Evolutionary conservation across 2,888 invertebrate genomes (phyloP).

Genomic region (Pharmacophagus antenor): DNA sequence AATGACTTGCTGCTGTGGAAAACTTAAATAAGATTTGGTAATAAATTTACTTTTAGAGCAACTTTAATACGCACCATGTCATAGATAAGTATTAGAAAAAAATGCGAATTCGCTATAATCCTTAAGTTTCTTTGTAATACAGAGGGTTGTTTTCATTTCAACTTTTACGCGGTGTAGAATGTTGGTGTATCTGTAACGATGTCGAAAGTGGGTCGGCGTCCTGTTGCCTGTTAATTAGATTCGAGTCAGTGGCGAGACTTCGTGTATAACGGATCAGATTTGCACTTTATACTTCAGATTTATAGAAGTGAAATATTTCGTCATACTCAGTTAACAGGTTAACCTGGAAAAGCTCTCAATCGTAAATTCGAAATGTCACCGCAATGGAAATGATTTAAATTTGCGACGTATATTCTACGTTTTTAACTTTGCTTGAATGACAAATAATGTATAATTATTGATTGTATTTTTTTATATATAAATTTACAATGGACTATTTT

Average conservation of each 20-base stretch:
- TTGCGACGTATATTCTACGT: too few species aligned
- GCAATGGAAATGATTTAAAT: too few species aligned
- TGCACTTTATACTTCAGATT: constrained; percentile 17
- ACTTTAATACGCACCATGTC: background rate
- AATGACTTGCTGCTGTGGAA: too few species aligned
- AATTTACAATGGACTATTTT: too few species aligned
- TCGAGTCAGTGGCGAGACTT: constrained; percentile 22
- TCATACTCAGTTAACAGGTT: too few species aligned
- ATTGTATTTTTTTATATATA: too few species aligned
- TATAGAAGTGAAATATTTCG: constrained; percentile 9
- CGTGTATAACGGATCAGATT: constrained; percentile 20
- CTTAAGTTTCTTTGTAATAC: background rate
- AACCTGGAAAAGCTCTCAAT: too few species aligned
- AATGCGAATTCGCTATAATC: background rate
- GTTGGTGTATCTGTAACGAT: constrained; percentile 21
- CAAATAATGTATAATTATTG: too few species aligned
- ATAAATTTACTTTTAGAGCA: too few species aligned
- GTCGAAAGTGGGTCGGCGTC: constrained; percentile 26
- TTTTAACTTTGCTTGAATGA: too few species aligned
- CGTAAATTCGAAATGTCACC: too few species aligned
- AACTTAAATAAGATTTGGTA: too few species aligned
- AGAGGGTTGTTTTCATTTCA: constrained; percentile 19
- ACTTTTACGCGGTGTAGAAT: constrained; percentile 18
- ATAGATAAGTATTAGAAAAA: background rate
- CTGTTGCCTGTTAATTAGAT: constrained; percentile 31